Conservation (phyloP, 2,113 vertebrate species). For the Hemibagrus wyckioides region DNA sequence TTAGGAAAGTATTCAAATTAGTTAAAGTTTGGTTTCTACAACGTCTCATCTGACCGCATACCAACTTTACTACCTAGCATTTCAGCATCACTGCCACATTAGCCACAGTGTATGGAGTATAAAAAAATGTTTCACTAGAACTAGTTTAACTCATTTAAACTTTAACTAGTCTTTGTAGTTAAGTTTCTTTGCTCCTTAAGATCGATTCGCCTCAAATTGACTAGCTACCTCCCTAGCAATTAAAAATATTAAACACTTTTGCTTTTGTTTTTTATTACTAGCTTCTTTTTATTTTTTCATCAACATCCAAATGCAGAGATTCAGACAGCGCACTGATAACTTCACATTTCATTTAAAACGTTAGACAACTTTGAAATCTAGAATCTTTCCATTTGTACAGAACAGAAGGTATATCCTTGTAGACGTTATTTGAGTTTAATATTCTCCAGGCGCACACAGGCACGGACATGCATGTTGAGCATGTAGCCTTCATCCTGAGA, state of each 20-base stretch:
- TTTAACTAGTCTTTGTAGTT: background rate
- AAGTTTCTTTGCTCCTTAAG: background rate
- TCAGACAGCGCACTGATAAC: background rate
- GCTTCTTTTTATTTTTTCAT: background rate
- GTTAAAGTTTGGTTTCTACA: background rate
- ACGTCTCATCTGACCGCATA: background rate
- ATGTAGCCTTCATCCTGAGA: background rate
- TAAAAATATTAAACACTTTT: background rate
- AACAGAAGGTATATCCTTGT: background rate
- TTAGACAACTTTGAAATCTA: background rate
- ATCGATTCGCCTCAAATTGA: background rate
- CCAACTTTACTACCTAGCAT: background rate
- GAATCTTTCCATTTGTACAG: too few relatives aligned
- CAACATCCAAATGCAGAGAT: slow-evolving; percentile 10
- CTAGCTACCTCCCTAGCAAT: background rate
- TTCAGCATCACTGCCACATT: background rate
- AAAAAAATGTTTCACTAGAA: background rate
- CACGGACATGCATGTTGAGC: background rate
- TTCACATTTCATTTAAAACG: background rate
- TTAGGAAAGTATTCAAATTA: background rate
- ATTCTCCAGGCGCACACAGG: background rate
- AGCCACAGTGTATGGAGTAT: background rate
- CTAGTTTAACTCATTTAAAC: background rate
- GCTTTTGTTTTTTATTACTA: background rate
- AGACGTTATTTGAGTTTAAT: slow-evolving; percentile 18